Conservation (phyloP, 2,888 invertebrate genomes). For the Digitonthophagus gazella region DNA sequence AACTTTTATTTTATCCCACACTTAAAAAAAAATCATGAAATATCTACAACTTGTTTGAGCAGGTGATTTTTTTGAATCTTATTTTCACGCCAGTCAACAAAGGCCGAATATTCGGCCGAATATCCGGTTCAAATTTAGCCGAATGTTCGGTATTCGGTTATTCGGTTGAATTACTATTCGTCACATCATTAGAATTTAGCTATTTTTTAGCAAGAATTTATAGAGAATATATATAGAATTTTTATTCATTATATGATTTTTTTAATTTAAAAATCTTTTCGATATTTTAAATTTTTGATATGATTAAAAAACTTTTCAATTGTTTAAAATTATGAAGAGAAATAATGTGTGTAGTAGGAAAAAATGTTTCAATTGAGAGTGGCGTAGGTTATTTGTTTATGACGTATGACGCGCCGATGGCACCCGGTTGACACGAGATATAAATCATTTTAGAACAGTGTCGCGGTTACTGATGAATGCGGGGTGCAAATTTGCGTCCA, state of each 20-base stretch:
- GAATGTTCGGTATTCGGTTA: too few species aligned
- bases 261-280: too few species aligned
- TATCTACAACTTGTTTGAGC: too few species aligned
- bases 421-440: constrained; percentile 42
- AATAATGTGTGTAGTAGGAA: constrained; percentile 30
- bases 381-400: constrained; percentile 45
- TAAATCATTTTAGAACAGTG: constrained; percentile 44
- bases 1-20: too few species aligned
- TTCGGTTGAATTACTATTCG: neutral
- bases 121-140: too few species aligned
- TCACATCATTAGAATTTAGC: neutral
- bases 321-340: neutral
- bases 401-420: constrained; percentile 45
- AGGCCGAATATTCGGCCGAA: too few species aligned
- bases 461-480: constrained; percentile 43
- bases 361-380: constrained; percentile 44
- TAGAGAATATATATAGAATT: too few species aligned
- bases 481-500: constrained; percentile 33
- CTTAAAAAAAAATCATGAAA: too few species aligned
- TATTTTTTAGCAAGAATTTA: neutral
- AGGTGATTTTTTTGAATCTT: too few species aligned
- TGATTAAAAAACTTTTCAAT: neutral
- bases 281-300: neutral
- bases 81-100: too few species aligned
- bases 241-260: neutral